Percentiles rank a stretch among this genome's conserved stretches.
Evolutionary conservation across 1,140 invertebrate genomes (phyloP).

Genomic region (Drosophila virilis): DNA sequence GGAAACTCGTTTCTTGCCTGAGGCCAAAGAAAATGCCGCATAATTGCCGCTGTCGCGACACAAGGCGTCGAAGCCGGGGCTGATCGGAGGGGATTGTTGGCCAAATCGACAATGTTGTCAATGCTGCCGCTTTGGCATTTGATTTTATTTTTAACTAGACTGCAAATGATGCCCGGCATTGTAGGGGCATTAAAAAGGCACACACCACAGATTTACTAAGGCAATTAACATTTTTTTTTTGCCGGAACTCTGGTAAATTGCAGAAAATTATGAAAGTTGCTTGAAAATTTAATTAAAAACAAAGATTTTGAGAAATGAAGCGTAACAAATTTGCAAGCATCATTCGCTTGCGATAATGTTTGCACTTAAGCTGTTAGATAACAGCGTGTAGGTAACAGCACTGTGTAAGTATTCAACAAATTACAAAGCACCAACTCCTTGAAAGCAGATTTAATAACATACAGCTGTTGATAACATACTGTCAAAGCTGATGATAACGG

Average conservation of each 20-base stretch:
- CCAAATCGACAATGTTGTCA: conserved; percentile 80
- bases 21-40: conserved; percentile 77
- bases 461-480: too few relatives aligned
- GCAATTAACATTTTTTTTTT: conserved; percentile 38
- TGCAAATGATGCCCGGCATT: conserved; percentile 60
- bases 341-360: too few relatives aligned
- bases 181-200: conserved; percentile 20
- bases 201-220: neutral
- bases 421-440: too few relatives aligned
- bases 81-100: conserved; percentile 25
- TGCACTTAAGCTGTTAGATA: too few relatives aligned
- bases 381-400: too few relatives aligned
- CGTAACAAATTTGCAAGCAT: neutral
- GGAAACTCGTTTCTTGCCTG: conserved; percentile 71
- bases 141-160: conserved; percentile 80
- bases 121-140: conserved; percentile 74
- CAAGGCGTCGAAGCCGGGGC: neutral
- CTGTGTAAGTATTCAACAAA: too few relatives aligned
- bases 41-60: conserved; percentile 71
- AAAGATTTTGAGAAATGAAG: neutral
- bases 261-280: conserved; percentile 30
- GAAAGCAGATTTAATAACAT: too few relatives aligned
- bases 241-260: neutral
- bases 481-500: too few relatives aligned
- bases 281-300: neutral